Evolutionary conservation across 2,888 invertebrate genomes (phyloP), one percentile per base, ranked within the genome.

Genomic region (Hyppa rectilinea): DNA sequence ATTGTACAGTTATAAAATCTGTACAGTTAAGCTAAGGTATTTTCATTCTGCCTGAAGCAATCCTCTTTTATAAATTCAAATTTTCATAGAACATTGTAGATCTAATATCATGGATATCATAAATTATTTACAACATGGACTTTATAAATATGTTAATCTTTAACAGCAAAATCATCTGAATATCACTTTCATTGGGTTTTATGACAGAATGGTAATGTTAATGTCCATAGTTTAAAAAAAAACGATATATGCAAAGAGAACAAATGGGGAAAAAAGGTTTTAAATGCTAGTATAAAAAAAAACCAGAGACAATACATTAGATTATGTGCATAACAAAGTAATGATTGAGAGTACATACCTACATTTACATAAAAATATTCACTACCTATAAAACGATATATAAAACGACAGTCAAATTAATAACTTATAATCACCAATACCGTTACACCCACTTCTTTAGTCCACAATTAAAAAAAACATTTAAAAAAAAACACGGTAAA

Each of bases 401-500:
- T 31, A 1, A 10, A 49, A 47, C 23, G 9, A 40, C 38, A 31
- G 10, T n/a, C 43, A 56, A 17, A 40, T 43, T 53, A 63, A 50
- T 59, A 31, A 55, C 17, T 34, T 49, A 34, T 20, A 56, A 31
- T 49, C 52, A 26, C 20, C 50, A 66, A 60, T 76, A 66, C 62
- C 50, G 63, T 68, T 59, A 52, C 9, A 23, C 29, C 23, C 60
- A 72, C 55, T 10, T 34, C n/a, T 31, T 59, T 6, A 2, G 2
- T 17, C 1, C 0, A 31, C 31, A 58, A 74, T 50, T 64, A 63
- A 72, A 63, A 82, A 80, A 81, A 81, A 82, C 76, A 81, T 62
- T 26, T 31, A 26, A 64, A 85, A 87, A 85, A 88, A 71, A 74
- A 81, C 77, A 82, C 64, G 77, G 9, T 72, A 64, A 26, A 12